Base-by-base conservation (phyloP, 2,113 vertebrate genomes). In the Dicerorhinus sumatrensis region DNA sequence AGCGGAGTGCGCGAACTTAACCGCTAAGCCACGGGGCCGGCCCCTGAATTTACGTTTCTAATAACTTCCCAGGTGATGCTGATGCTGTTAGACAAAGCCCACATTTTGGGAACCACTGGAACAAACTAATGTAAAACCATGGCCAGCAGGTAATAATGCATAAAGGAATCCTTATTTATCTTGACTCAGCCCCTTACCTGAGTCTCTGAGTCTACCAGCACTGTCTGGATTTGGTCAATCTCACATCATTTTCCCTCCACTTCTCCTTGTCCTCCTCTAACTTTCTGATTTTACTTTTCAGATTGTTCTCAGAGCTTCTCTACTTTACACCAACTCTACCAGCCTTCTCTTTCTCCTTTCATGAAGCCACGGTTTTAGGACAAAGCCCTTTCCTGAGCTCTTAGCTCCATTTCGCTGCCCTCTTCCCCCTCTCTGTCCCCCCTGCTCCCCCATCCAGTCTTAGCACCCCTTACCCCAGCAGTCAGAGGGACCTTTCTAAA, bases 241-340 rank as follows among this genome's bases (percentile, higher is more conserved):
- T 75, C 88, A 79, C 21, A 60, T 76, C 56, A n/a, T 58, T 79
- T 92, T n/a, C 76, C 56, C 4, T 92, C 63, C 29, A 14, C 69
- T 86, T 96, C n/a, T 29, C 60, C 18, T 93, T 29, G 23, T 75
- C 89, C 75, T 88, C 65, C 67, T 94, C 54, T 76, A 95, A 85
- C 67, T 72, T 95, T 92, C 60, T 88, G 48, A 70, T 85, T 69
- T 93, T 73, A 42, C 33, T 83, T 97, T 97, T 96, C 79, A 72
- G 31, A 62, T 33, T 69, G 33, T 89, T 84, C 76, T 92, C 27
- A 31, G 36, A n/a, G 81, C 29, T 63, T 95, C 62, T 95, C n/a
- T 27, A 48, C 69, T 86, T 95, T 25, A 93, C 56, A 82, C 9
- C 42, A 89, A 54, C 20, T 29, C 6, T 31, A 63, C 20, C 5